Conservation (phyloP, 64 coral and sea anemone species). For the Stichodactyla mertensii region DNA sequence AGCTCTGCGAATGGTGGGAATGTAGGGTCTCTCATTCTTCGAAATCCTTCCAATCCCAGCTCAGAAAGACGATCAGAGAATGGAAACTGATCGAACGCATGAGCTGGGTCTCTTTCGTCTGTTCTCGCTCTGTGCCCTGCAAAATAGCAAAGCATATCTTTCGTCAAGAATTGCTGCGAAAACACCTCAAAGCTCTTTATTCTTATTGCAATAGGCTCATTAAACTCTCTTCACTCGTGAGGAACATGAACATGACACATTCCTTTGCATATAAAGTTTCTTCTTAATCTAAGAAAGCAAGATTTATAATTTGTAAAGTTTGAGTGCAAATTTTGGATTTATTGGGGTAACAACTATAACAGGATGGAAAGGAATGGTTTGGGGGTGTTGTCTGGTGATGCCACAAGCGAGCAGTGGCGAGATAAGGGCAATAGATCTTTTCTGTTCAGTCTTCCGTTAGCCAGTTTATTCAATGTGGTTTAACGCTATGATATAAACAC, state of each 20-base stretch:
- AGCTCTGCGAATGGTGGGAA: conserved; percentile 81
- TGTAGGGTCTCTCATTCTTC: conserved; percentile 58
- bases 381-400: neutral
- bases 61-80: conserved; percentile 90
- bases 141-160: conserved; percentile 27
- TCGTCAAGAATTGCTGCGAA: neutral
- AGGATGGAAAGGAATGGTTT: neutral
- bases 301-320: neutral
- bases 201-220: neutral
- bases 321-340: neutral
- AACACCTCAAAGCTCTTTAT: neutral
- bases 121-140: conserved; percentile 88
- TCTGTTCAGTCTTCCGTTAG: neutral
- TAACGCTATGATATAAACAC: conserved; percentile 18
- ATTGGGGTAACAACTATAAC: neutral
- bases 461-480: conserved; percentile 15
- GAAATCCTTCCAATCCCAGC: conserved; percentile 68
- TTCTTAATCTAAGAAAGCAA: neutral
- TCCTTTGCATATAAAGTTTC: neutral
- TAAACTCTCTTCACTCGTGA: neutral
- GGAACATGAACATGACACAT: neutral
- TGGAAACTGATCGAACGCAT: conserved; percentile 89
- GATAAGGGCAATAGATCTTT: conserved; percentile 12
- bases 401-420: conserved; percentile 7
- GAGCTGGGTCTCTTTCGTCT: conserved; percentile 86